Conservation (phyloP, 2,113 vertebrate species). For the Leuciscus idus region DNA sequence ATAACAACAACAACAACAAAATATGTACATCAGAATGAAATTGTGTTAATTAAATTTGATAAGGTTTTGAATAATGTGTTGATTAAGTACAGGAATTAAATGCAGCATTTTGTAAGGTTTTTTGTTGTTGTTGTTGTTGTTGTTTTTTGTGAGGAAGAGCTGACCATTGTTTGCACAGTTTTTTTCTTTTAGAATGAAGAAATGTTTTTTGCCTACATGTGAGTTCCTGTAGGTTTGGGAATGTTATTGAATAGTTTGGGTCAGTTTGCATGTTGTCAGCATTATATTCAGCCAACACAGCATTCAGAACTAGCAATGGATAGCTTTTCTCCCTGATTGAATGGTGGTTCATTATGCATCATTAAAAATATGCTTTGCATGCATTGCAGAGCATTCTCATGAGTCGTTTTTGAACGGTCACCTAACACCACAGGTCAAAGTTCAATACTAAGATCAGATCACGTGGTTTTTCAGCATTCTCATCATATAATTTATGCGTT, state of each 20-base stretch:
- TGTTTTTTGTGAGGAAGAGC: not conserved
- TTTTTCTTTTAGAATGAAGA: not conserved
- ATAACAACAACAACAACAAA: slow-evolving; percentile 41
- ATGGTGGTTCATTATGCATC: slow-evolving; percentile 19
- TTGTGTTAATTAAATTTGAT: slow-evolving; percentile 55
- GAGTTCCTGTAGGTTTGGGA: not conserved
- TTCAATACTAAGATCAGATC: not conserved
- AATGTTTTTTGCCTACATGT: not conserved
- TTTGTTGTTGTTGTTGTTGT: not conserved
- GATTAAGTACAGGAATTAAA: not conserved
- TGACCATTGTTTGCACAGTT: not conserved
- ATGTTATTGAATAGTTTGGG: slow-evolving; percentile 19
- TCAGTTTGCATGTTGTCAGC: slow-evolving; percentile 39
- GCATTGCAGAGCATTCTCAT: slow-evolving; percentile 23
- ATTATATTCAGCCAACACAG: slow-evolving; percentile 29
- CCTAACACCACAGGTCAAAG: slow-evolving; percentile 24
- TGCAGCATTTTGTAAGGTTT: not conserved
- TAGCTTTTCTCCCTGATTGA: slow-evolving; percentile 36
- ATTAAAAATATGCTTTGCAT: slow-evolving; percentile 35
- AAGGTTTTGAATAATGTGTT: slow-evolving; percentile 35
- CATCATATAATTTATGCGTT: not conserved
- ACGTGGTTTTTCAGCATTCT: not conserved
- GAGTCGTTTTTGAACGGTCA: slow-evolving; percentile 2
- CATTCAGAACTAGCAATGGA: slow-evolving; percentile 28
- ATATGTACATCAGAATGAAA: slow-evolving; percentile 46